phyloP scores from a whole-genome alignment of 2,113 vertebrate species.

The Pseudopodoces humilis region DNA sequence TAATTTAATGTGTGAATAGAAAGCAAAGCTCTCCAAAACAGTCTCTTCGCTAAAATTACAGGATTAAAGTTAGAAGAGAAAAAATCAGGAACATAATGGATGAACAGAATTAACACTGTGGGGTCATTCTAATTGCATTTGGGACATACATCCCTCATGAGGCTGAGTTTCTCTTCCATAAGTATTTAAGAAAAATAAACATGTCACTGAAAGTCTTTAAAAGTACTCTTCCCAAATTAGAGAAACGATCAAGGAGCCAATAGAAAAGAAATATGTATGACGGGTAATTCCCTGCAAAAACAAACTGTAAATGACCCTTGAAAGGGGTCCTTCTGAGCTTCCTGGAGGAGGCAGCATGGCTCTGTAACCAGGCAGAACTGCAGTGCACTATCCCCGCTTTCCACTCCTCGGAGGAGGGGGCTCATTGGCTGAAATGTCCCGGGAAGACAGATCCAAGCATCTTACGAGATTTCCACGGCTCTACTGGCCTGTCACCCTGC shows the following conservation, averaged over 20 bases:
- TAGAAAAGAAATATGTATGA: not conserved
- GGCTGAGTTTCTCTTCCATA: not conserved
- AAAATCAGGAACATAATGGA: not conserved
- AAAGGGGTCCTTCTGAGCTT: not conserved
- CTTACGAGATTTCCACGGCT: rapidly evolving
- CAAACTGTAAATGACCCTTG: slow-evolving; percentile 31
- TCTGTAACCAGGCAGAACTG: not conserved
- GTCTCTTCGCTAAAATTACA: not conserved
- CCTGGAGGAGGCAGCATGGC: not conserved
- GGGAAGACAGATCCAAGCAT: not conserved
- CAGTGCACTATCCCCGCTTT: not conserved
- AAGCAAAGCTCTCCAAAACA: not conserved
- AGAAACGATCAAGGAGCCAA: not conserved
- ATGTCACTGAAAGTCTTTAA: not conserved
- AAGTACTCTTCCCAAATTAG: slow-evolving; percentile 6
- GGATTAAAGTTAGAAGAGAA: not conserved
- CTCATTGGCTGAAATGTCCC: not conserved
- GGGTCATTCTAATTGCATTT: not conserved
- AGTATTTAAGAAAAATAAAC: slow-evolving; percentile 28
- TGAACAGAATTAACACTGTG: not conserved
- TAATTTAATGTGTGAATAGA: not conserved
- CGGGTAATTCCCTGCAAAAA: slow-evolving; percentile 2
- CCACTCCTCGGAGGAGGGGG: not conserved
- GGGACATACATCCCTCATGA: not conserved
- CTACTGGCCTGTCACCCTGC: not conserved